Evolutionary conservation across 2,113 vertebrate species (phyloP).

Genomic region (Petrocephalus zakoni): DNA sequence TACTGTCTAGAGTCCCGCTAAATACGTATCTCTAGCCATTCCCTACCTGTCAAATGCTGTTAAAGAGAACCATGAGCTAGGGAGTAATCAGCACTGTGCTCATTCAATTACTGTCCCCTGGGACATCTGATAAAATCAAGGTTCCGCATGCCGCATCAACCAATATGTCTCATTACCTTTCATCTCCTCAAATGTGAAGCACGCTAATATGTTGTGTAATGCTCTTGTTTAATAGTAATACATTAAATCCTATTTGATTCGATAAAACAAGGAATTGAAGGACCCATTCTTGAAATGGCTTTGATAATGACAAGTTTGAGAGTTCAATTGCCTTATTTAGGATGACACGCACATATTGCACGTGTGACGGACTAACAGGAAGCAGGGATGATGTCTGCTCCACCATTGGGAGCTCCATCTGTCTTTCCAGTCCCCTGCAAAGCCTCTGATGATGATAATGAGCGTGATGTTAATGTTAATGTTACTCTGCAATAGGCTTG

Average conservation of each 20-base stretch:
- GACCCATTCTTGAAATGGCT: not conserved
- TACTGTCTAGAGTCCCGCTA: not conserved
- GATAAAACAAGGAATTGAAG: not conserved
- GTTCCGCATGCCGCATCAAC: not conserved
- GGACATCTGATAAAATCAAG: not conserved
- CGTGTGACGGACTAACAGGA: not conserved
- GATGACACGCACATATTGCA: not conserved
- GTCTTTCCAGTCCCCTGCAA: not conserved
- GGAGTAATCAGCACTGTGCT: not conserved
- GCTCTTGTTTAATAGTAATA: not conserved
- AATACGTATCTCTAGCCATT: not conserved
- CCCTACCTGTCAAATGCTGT: not conserved
- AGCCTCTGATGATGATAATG: not conserved
- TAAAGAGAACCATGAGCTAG: not conserved
- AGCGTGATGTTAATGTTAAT: not conserved
- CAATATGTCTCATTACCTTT: slow-evolving; percentile 3
- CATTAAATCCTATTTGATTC: not conserved
- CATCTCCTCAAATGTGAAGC: not conserved
- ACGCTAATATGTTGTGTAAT: not conserved
- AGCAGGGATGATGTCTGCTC: not conserved
- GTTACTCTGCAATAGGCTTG: not conserved
- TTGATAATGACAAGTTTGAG: not conserved
- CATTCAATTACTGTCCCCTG: not conserved
- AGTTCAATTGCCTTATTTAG: not conserved
- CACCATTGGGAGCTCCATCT: not conserved